Base-by-base conservation (phyloP, 2,797 vertebrate species). In the Muscicapa comitata region DNA sequence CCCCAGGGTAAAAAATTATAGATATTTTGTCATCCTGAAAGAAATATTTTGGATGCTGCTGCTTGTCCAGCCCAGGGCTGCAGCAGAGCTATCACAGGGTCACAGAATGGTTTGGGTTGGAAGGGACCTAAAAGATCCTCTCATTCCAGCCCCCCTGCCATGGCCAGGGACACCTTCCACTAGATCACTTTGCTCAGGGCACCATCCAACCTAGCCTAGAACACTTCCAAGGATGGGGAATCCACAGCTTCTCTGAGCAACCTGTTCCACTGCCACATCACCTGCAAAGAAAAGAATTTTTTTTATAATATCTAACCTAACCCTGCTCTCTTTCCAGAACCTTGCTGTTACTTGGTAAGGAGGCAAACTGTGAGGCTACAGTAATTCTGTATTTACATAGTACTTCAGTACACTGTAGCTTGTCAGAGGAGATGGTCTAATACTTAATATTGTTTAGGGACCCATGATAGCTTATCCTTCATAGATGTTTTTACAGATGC, bases 101-200 rank as follows among this genome's bases (percentile, higher is more conserved):
- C 17, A 31, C 4, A 54, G 37, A 70, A 63, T 26, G 10, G 29
- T 25, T 43, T 76, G 51, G 10, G 20, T 45, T 65, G 43, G 28
- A 63, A 33, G 12, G 6, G 20, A 31, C 13, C 11, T 45, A 28
- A 58, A 14, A 53, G 21, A 51, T 11, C 33, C 47, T 31, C 24
- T 29, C 0, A 0, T 51, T 65, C 29, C n/a, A 51, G 19, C 3
- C 3, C 11, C 5, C 3, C 8, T 17, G 4, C 58, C 50, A 45
- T 10, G 24, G 24, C 13, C 71, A 76, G 20, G 14, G 17, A 57
- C n/a, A 45, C 10, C 13, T 72, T 38, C 8, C 15, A 45, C 42
- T 26, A 13, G 29, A 31, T 42, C 40, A 26, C 5, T 15, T 70
- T 38, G 37, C 43, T 57, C 63, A 63, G 55, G 17, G 25, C 13